Conservation (phyloP, 2,888 invertebrate species). For the Graphium colonna region DNA sequence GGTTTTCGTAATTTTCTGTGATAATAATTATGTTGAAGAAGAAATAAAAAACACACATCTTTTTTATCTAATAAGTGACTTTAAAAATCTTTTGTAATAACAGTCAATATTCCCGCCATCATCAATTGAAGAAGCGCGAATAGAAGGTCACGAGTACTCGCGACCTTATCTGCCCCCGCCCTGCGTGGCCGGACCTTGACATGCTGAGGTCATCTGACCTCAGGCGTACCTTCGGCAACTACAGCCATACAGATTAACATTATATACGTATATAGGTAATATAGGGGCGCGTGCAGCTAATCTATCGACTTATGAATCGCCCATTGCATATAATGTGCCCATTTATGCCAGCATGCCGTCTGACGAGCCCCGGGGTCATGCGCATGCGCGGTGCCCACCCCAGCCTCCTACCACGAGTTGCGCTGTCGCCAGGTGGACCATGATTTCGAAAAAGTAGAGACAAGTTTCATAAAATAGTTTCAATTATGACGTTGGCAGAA, state of each 20-base stretch:
- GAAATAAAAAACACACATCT: no score
- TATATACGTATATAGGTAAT: not conserved
- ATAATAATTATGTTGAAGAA: no score
- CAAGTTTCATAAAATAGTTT: no score
- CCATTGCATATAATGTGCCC: conserved; percentile 1
- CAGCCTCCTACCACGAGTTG: conserved; percentile 20
- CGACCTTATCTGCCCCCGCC: not conserved
- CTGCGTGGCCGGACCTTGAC: conserved; percentile 12
- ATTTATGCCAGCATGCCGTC: conserved; percentile 3
- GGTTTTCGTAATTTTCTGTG: no score
- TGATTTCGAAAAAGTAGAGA: no score
- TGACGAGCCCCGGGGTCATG: not conserved
- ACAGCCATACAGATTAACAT: not conserved
- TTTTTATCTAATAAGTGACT: no score
- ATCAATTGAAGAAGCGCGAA: no score
- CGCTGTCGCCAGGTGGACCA: conserved; percentile 4
- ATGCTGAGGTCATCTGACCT: conserved; percentile 5
- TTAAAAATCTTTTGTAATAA: no score
- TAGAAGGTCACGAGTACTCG: not conserved
- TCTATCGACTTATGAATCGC: conserved; percentile 11
- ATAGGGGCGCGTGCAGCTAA: conserved; percentile 1
- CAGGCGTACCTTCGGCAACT: not conserved
- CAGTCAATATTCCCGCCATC: no score
- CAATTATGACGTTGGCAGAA: no score
- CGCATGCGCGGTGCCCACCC: conserved; percentile 18